A percentile compares a stretch with the other conserved stretches of the same genome.
Evolutionary conservation across 1,140 invertebrate genomes (phyloP).

Genomic region (Neodiprion pinetum): DNA sequence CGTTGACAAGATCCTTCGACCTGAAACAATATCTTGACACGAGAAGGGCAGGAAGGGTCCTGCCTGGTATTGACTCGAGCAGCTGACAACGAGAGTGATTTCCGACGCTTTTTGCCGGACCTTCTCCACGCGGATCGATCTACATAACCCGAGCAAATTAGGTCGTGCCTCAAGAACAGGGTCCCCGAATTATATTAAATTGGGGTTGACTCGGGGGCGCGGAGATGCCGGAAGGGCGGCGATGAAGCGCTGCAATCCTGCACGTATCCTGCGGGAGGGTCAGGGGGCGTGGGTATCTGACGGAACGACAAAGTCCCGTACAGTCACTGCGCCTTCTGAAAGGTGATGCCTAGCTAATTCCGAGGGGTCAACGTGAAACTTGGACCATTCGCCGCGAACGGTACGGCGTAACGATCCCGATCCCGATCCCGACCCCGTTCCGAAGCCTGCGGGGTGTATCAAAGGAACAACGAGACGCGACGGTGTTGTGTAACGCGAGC

Average conservation of each 20-base stretch:
- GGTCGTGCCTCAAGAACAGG: no score
- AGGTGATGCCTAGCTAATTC: neutral
- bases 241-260: neutral
- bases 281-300: neutral
- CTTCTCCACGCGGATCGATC: no score
- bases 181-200: no score
- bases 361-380: neutral
- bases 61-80: no score
- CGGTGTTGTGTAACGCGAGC: neutral
- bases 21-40: no score
- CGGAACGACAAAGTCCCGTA: neutral
- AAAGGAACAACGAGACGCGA: neutral
- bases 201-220: no score
- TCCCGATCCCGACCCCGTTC: neutral
- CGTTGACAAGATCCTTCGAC: no score
- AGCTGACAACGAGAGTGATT: no score
- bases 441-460: neutral
- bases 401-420: neutral
- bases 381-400: neutral
- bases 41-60: no score
- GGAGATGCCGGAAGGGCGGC: no score
- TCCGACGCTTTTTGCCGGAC: no score
- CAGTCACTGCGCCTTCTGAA: neutral
- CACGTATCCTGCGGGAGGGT: neutral
- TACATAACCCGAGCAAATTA: no score